Percentiles rank a stretch among this genome's conserved stretches.
Evolutionary conservation across 2,113 vertebrate genomes (phyloP).

Genomic region (Cyanoramphus novaezelandiae): DNA sequence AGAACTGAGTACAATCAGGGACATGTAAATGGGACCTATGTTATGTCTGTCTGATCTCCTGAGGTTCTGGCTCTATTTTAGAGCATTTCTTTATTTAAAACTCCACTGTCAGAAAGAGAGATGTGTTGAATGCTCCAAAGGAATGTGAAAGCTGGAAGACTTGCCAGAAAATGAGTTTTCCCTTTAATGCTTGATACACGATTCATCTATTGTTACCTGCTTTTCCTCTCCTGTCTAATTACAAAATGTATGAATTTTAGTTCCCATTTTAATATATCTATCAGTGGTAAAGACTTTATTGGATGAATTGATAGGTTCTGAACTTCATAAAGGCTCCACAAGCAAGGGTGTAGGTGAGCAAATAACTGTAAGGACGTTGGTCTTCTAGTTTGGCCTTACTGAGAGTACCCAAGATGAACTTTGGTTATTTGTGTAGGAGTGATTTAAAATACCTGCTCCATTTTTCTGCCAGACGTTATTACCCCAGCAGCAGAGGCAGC

Average conservation of each 20-base stretch:
- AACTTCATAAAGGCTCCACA: background rate
- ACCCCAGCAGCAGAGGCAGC: background rate
- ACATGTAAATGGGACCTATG: slow-evolving; percentile 8
- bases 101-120: background rate
- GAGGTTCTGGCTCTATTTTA: slow-evolving; percentile 37
- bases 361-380: background rate
- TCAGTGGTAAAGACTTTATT: background rate
- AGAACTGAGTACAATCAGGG: slow-evolving; percentile 18
- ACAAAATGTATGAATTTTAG: background rate
- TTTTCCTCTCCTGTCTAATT: background rate
- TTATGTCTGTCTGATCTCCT: background rate
- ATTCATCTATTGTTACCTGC: background rate
- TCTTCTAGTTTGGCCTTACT: background rate
- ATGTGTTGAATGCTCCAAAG: background rate
- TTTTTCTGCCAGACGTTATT: slow-evolving; percentile 15
- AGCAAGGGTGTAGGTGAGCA: background rate
- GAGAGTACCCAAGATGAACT: background rate
- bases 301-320: background rate
- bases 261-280: background rate
- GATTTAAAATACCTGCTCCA: slow-evolving; percentile 19
- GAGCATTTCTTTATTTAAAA: slow-evolving; percentile 33
- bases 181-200: accelerated
- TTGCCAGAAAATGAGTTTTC: slow-evolving; percentile 7
- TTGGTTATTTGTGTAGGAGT: background rate
- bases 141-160: slow-evolving; percentile 6